Percentiles rank a stretch among this genome's conserved stretches.
phyloP scores from a whole-genome alignment of 2,797 vertebrate species.

The Eleutherodactylus coqui region DNA sequence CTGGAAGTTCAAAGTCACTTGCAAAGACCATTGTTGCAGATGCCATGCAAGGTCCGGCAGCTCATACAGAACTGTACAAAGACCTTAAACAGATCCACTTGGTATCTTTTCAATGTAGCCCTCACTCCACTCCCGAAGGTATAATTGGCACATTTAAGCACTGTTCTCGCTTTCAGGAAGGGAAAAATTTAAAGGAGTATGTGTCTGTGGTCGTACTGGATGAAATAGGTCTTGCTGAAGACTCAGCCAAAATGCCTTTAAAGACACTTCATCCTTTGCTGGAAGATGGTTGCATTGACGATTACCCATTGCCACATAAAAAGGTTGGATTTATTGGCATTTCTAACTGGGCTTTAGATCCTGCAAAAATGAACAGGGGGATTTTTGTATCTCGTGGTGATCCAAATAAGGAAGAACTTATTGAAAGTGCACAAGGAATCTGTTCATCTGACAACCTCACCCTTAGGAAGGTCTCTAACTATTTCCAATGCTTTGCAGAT shows the following conservation, averaged over 20 bases:
- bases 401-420: conserved; percentile 84
- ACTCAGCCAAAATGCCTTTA: conserved; percentile 95
- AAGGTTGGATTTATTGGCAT: conserved; percentile 97
- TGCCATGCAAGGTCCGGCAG: conserved; percentile 94
- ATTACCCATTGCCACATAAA: conserved; percentile 88
- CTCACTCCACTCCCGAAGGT: conserved; percentile 94
- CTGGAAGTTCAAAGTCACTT: conserved; percentile 96
- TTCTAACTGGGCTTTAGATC: conserved; percentile 98
- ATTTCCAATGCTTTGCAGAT: conserved; percentile 84
- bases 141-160: conserved; percentile 96
- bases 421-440: conserved; percentile 89
- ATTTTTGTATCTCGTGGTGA: conserved; percentile 94
- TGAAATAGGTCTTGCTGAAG: conserved; percentile 95
- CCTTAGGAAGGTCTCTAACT: conserved; percentile 80
- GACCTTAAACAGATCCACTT: conserved; percentile 91
- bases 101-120: conserved; percentile 97
- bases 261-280: conserved; percentile 95
- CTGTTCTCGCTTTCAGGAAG: conserved; percentile 94
- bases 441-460: conserved; percentile 84
- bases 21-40: conserved; percentile 95
- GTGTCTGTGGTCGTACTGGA: conserved; percentile 95
- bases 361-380: conserved; percentile 98
- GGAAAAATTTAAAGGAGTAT: conserved; percentile 89
- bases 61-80: conserved; percentile 87
- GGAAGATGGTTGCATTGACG: conserved; percentile 96